Conservation (phyloP, 2,888 invertebrate species). For the Dynastes tityus region DNA sequence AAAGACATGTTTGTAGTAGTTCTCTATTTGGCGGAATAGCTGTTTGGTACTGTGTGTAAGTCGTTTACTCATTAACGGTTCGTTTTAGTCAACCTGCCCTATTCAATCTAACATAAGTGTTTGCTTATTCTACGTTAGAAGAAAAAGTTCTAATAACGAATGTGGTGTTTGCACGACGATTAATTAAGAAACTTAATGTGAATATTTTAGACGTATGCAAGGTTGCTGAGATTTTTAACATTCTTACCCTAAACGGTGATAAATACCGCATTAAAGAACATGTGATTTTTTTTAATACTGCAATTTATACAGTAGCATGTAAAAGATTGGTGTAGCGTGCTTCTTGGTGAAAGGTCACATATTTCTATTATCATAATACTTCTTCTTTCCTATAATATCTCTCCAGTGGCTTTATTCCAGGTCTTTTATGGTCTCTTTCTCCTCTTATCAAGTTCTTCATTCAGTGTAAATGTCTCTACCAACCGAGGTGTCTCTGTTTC, state of each 20-base stretch:
- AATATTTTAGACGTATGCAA: background rate
- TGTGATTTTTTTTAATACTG: no score
- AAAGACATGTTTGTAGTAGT: slow-evolving; percentile 7
- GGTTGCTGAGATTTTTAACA: background rate
- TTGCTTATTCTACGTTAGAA: background rate
- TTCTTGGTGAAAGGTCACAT: no score
- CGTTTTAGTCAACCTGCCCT: background rate
- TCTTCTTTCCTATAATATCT: no score
- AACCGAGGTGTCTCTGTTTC: no score
- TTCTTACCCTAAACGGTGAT: background rate
- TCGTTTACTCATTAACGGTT: slow-evolving; percentile 30
- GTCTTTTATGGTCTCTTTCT: no score
- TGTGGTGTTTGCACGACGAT: background rate
- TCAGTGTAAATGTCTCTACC: no score
- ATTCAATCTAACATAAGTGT: background rate
- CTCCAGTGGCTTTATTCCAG: no score
- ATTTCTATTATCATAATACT: no score
- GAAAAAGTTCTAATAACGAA: background rate
- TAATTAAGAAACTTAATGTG: background rate
- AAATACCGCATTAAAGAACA: background rate
- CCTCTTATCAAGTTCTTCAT: no score
- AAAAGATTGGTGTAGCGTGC: no score
- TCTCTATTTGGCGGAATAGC: slow-evolving; percentile 10
- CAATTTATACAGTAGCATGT: no score
- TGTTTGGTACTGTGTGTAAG: slow-evolving; percentile 4